Evolutionary conservation across 2,797 vertebrate genomes (phyloP).

Genomic region (Rallus crepitans): DNA sequence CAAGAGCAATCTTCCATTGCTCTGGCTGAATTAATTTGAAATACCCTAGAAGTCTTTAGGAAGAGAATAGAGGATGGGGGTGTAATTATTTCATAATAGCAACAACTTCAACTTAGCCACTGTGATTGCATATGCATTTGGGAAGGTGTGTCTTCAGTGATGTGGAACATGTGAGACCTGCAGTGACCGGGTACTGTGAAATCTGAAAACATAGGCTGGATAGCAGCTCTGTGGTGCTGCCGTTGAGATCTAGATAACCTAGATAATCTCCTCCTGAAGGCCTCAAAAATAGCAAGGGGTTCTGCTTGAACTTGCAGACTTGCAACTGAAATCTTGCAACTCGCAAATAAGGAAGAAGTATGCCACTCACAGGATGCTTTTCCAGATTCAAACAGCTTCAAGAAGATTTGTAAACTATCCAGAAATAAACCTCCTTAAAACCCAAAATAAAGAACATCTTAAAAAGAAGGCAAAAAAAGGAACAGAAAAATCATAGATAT

Average conservation of each 20-base stretch:
- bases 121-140: neutral
- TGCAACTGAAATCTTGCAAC: neutral
- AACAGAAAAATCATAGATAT: neutral
- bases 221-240: neutral
- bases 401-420: neutral
- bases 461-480: neutral
- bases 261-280: neutral
- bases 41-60: neutral
- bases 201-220: neutral
- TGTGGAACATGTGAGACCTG: neutral
- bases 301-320: neutral
- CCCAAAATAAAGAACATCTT: neutral
- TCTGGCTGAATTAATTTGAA: neutral
- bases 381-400: neutral
- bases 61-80: fast-evolving
- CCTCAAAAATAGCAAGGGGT: neutral
- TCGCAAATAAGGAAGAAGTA: neutral
- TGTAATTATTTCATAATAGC: neutral
- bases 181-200: neutral
- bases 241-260: neutral
- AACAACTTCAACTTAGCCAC: neutral
- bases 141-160: neutral
- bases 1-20: neutral
- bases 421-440: neutral
- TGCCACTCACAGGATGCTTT: neutral